Evolutionary conservation across 2,113 vertebrate genomes (phyloP).

Genomic region (Polyodon spathula): DNA sequence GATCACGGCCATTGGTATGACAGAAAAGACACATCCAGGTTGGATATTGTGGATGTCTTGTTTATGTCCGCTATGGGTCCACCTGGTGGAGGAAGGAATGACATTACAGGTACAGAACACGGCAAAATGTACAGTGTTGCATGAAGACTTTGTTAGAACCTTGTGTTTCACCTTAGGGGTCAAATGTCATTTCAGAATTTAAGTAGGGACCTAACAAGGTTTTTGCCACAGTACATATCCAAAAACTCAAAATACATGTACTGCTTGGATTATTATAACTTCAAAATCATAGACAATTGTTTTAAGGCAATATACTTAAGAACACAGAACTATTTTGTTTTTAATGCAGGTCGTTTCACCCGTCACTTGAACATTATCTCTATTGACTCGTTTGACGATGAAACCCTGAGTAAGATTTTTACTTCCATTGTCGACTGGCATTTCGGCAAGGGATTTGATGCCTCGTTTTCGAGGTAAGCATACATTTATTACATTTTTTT

Average conservation of each 20-base stretch:
- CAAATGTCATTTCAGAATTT: no score
- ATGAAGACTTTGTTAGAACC: no score
- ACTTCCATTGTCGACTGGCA: constrained; percentile 79
- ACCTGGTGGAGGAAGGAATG: constrained; percentile 83
- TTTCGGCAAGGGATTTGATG: constrained; percentile 75
- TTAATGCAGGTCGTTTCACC: constrained; percentile 70
- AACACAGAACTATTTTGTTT: neutral
- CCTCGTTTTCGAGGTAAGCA: constrained; percentile 63
- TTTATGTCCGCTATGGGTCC: constrained; percentile 82
- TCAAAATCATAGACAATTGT: no score
- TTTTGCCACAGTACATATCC: neutral
- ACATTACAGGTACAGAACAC: constrained; percentile 81
- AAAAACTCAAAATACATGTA: no score
- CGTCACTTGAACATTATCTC: constrained; percentile 79
- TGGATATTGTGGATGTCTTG: constrained; percentile 65
- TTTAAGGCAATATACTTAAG: no score
- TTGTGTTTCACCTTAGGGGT: no score
- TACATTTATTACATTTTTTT: neutral
- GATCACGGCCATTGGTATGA: constrained; percentile 89
- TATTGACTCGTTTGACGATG: constrained; percentile 76
- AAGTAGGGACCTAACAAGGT: no score
- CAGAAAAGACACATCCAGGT: constrained; percentile 67
- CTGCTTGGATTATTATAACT: no score
- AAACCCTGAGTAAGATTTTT: constrained; percentile 77
- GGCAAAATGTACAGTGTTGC: no score